These are phyloP conservation scores for Trissolcus basalis DNA, from an alignment of 1,140 invertebrate genomes.

Conservation along the genomic window DNA sequence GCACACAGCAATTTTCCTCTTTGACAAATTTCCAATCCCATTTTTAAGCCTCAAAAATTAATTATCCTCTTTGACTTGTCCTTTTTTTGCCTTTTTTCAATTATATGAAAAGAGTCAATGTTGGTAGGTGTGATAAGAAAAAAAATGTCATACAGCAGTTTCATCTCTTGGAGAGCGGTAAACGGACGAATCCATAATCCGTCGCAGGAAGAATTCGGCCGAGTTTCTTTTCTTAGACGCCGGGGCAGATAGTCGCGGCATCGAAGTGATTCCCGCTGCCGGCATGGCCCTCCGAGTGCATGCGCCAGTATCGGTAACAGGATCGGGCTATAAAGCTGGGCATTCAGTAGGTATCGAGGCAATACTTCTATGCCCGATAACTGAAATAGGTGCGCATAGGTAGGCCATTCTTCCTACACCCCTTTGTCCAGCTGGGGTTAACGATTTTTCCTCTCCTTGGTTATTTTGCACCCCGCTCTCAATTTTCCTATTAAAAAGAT, in stretches of 20 bases:
- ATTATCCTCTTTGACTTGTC: no score
- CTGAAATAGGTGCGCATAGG: constrained; percentile 68
- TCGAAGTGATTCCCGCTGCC: constrained; percentile 60
- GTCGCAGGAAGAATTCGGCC: constrained; percentile 46
- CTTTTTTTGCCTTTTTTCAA: no score
- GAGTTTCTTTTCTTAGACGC: constrained; percentile 56
- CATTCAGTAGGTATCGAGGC: constrained; percentile 72
- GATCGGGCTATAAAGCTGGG: constrained; percentile 73
- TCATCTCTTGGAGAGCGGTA: constrained; percentile 30
- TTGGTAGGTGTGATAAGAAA: no score
- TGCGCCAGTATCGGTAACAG: constrained; percentile 63
- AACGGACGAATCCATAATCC: constrained; percentile 51
- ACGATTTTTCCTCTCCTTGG: constrained; percentile 45
- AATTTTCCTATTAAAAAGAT: neutral
- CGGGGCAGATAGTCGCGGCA: constrained; percentile 54
- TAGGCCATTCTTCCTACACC: constrained; percentile 68
- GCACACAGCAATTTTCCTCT: no score
- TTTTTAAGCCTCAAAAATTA: neutral
- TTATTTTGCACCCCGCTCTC: constrained; percentile 14
- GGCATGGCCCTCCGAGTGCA: constrained; percentile 44
- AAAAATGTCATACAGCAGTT: constrained; percentile 19
- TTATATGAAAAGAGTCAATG: no score
- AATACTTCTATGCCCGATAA: constrained; percentile 73
- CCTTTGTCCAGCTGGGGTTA: constrained; percentile 66
- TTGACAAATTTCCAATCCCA: neutral